Evolutionary conservation across 2,113 vertebrate species (phyloP), one percentile per base, ranked within the genome.

Genomic region (Excalfactoria chinensis): DNA sequence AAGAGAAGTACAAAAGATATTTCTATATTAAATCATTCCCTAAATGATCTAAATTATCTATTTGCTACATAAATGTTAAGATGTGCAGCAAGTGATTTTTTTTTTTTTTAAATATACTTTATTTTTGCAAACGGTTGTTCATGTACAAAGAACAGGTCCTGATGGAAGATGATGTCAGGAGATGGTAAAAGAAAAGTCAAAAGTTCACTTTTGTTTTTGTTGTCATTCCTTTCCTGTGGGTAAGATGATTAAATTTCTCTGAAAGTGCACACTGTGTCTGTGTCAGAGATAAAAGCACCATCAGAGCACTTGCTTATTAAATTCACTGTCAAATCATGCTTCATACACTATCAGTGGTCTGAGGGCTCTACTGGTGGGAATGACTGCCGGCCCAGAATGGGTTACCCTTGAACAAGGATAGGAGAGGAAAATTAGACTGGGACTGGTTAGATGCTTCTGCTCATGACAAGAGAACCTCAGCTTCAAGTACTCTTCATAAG

Each of bases 301-400:
- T 53, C 23, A 67, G 58, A 34, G 2, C 11, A 41, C 7, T 82
- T 37, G 2, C 9, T 59, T 35, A 10, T 18, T 12, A 46, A 59
- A 48, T 53, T 76, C 1, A 5, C 44, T 46, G 37, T 1, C 12
- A 88, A 48, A 22, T 17, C 32, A 18, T 40, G 9, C 34, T 5
- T 76, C 26, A 23, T 13, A 6, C 9, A 68, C 3, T 4, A 53
- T 26, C n/a, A 63, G 16, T 35, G 37, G 25, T 6, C 32, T 69
- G 15, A 20, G 22, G 8, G 12, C 16, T 53, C 26, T 13, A 53
- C 30, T 1, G 1, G 10, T 76, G 23, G 7, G 13, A 18, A 1
- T n/a, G 26, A 20, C 23, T 49, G n/a, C 18, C 18, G 68, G 26
- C 72, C 23, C 13, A 44, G 13, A 59, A 2, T 4, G 13, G 2